Evolutionary conservation across 92 coral and sea anemone genomes (phyloP).

Genomic region (Hydrozoanthus gracilis): DNA sequence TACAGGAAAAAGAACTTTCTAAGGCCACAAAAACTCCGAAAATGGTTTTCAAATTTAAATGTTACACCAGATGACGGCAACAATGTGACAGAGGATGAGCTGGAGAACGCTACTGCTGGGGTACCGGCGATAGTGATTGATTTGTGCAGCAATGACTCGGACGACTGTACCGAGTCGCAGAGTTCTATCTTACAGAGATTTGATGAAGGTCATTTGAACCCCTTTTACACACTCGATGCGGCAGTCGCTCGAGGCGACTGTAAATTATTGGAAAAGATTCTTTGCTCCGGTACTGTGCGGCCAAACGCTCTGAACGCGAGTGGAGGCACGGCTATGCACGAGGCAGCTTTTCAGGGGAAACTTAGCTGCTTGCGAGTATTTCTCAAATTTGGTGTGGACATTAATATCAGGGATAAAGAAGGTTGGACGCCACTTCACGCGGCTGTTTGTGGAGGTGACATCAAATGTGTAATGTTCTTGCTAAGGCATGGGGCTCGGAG

Average conservation of each 20-base stretch:
- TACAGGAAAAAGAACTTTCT: conserved; percentile 7
- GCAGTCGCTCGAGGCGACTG: conserved; percentile 85
- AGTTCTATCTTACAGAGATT: background rate
- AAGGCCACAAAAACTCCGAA: conserved; percentile 13
- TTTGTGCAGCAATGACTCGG: conserved; percentile 13
- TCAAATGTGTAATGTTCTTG: conserved; percentile 64
- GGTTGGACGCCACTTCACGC: conserved; percentile 94
- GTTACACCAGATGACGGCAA: conserved; percentile 28
- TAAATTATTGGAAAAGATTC: conserved; percentile 62
- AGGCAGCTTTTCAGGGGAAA: conserved; percentile 90
- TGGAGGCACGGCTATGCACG: conserved; percentile 89
- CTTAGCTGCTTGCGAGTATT: conserved; percentile 71
- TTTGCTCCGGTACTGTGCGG: conserved; percentile 72
- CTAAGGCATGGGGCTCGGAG: conserved; percentile 71
- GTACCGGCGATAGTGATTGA: conserved; percentile 33
- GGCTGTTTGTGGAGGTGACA: conserved; percentile 88
- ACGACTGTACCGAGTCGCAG: background rate
- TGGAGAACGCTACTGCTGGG: background rate
- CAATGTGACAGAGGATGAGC: background rate
- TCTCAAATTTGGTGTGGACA: conserved; percentile 72
- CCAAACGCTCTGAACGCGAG: conserved; percentile 74
- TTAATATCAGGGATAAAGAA: conserved; percentile 75
- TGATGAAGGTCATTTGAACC: conserved; percentile 66
- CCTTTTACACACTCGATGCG: conserved; percentile 79
- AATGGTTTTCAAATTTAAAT: conserved; percentile 39